phyloP scores from a whole-genome alignment of 2,888 invertebrate species.

The Parnassius mnemosyne region DNA sequence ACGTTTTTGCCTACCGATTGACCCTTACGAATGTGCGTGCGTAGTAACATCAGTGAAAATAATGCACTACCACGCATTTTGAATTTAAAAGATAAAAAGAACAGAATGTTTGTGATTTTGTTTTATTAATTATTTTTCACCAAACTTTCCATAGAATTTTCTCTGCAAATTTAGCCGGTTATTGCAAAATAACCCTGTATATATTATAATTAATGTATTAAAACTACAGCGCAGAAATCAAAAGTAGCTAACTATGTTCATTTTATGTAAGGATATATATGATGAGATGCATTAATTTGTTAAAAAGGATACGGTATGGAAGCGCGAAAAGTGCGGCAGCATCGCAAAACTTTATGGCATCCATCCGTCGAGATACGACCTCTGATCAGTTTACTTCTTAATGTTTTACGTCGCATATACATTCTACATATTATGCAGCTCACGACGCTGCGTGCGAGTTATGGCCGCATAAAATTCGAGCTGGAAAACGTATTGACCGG shows the following conservation, averaged over 20 bases:
- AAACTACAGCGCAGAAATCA: background rate
- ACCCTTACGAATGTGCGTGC: too few species aligned
- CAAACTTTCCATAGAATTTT: too few species aligned
- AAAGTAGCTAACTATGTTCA: background rate
- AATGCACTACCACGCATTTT: too few species aligned
- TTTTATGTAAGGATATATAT: constrained; percentile 6
- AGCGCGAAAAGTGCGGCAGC: constrained; percentile 54
- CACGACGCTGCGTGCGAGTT: constrained; percentile 50
- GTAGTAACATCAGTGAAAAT: too few species aligned
- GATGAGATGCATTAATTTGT: background rate
- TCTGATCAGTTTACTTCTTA: constrained; percentile 49
- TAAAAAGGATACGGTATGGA: constrained; percentile 28
- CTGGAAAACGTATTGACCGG: constrained; percentile 46
- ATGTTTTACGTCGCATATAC: constrained; percentile 38
- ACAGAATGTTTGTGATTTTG: too few species aligned
- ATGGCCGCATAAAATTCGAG: constrained; percentile 61
- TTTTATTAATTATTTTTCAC: too few species aligned
- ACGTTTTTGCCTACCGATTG: too few species aligned
- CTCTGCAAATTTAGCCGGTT: too few species aligned
- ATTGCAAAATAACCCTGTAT: too few species aligned
- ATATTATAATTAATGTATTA: too few species aligned
- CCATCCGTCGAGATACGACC: constrained; percentile 56
- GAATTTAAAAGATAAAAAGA: too few species aligned
- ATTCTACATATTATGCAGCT: constrained; percentile 35
- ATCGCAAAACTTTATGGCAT: constrained; percentile 52